Conservation (phyloP, 2,888 invertebrate species). For the Hemistola chrysoprasaria region DNA sequence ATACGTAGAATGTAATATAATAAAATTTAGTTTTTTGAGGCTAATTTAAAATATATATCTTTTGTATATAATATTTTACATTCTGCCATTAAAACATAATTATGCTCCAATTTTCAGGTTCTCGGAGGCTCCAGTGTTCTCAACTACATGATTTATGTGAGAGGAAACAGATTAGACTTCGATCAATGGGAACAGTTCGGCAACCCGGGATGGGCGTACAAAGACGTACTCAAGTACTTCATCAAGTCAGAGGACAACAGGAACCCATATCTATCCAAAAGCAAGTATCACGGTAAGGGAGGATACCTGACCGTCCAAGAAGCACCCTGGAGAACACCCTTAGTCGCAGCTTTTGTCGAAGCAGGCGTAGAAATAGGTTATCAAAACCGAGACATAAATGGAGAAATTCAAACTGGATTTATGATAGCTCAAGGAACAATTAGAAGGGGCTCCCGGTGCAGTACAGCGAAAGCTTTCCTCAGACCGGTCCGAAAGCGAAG, state of each 20-base stretch:
- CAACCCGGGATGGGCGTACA: constrained; percentile 94
- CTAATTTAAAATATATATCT: too few species aligned
- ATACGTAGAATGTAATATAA: too few species aligned
- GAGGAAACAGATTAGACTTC: constrained; percentile 92
- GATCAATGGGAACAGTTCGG: constrained; percentile 94
- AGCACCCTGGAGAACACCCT: constrained; percentile 91
- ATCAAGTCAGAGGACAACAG: constrained; percentile 94
- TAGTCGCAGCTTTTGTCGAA: constrained; percentile 92
- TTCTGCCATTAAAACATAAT: too few species aligned
- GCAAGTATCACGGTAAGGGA: constrained; percentile 86
- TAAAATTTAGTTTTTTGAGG: too few species aligned
- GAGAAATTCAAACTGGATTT: constrained; percentile 89
- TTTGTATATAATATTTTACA: too few species aligned
- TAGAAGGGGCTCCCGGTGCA: constrained; percentile 89
- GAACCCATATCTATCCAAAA: constrained; percentile 90
- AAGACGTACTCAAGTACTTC: constrained; percentile 92
- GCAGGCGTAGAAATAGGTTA: constrained; percentile 92
- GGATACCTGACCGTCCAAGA: constrained; percentile 91
- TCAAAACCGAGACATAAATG: constrained; percentile 91
- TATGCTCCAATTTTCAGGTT: too few species aligned
- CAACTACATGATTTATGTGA: constrained; percentile 95
- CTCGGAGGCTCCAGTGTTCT: constrained; percentile 93
- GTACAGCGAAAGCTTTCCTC: constrained; percentile 93
- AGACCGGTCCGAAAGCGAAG: constrained; percentile 88
- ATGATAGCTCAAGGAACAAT: constrained; percentile 93